Evolutionary conservation across 2,888 invertebrate species (phyloP).

Genomic region (Plagodis dolabraria): DNA sequence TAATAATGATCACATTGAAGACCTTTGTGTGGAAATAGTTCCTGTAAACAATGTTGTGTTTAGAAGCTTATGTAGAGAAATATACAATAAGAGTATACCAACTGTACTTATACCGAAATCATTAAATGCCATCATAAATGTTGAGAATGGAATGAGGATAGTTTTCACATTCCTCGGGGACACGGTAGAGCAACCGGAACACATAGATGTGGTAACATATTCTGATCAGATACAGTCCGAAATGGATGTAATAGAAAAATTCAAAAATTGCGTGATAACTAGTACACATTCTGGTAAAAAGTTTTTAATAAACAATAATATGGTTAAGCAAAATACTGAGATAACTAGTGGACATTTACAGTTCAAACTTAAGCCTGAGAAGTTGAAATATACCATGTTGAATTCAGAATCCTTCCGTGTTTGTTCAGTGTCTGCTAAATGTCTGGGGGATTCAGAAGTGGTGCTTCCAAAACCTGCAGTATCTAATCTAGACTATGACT

Average conservation of each 20-base stretch:
- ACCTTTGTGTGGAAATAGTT: constrained; percentile 76
- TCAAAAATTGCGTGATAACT: constrained; percentile 80
- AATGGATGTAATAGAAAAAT: constrained; percentile 67
- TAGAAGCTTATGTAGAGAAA: constrained; percentile 70
- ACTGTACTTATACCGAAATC: constrained; percentile 82
- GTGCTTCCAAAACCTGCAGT: constrained; percentile 51
- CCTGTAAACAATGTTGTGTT: constrained; percentile 70
- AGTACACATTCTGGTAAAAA: constrained; percentile 75
- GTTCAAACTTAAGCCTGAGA: constrained; percentile 75
- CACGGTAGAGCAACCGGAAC: constrained; percentile 65
- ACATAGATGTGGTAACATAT: constrained; percentile 81
- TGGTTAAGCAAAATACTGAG: constrained; percentile 73
- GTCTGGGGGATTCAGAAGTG: constrained; percentile 61
- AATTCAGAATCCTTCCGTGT: constrained; percentile 80
- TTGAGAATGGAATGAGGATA: constrained; percentile 84
- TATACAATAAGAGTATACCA: constrained; percentile 70
- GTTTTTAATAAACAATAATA: constrained; percentile 83
- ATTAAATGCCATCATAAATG: constrained; percentile 80
- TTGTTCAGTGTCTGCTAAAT: constrained; percentile 74
- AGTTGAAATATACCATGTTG: constrained; percentile 75
- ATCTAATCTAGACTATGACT: constrained; percentile 68
- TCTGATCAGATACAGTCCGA: constrained; percentile 63
- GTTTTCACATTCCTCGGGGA: constrained; percentile 74
- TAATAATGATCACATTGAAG: constrained; percentile 56
- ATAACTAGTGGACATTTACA: constrained; percentile 67